Evolutionary conservation across 92 coral and sea anemone species (phyloP), one percentile per base, ranked within the genome.

Genomic region (Porites divaricata): DNA sequence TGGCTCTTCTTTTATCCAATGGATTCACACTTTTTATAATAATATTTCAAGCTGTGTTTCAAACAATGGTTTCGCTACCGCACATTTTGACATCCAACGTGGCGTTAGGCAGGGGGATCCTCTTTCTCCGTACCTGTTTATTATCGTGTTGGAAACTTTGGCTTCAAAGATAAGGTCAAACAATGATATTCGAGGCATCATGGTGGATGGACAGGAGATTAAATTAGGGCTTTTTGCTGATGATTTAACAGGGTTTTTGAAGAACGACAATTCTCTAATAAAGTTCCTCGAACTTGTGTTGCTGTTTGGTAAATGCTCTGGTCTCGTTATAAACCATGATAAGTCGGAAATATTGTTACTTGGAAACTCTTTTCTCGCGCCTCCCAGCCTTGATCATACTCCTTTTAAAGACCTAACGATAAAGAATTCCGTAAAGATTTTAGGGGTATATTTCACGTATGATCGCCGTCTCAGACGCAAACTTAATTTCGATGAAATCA

Each of bases 1-100:
- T 61, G 86, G 86, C 41, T 54, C 86, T 75, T 86, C 89, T 2
- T 86, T 86, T 35, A 79, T 80, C n/a, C 79, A 50, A 26, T 80
- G 87, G 90, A 62, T 70, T 13, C 61, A 75, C 4, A 80, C 86
- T 13, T 67, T 86, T 63, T 86, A 86, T 68, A 75, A 24, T 59
- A 22, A 68, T 28, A 68, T 14, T 24, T 68, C 72, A 2, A 68
- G 53, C 17, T 68, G 72, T 25, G 59, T 72, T 72, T 48, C 50
- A 52, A 72, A 64, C 10, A 64, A 64, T 24, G 70, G 70, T n/a
- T 64, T 64, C n/a, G 22, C 26, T 64, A 64, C 70, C 14, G 48
- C 77, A 7, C 58, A 41, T 12, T 72, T 72, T 72, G 53, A 41
- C 9, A 53, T 72, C 12, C 54, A 72, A 25, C 56, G 76, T 12